A percentile compares a stretch with the other conserved stretches of the same genome.
These are phyloP conservation scores for Falcunculus frontatus DNA, from an alignment of 2,113 vertebrate genomes.

Conservation along the genomic window DNA sequence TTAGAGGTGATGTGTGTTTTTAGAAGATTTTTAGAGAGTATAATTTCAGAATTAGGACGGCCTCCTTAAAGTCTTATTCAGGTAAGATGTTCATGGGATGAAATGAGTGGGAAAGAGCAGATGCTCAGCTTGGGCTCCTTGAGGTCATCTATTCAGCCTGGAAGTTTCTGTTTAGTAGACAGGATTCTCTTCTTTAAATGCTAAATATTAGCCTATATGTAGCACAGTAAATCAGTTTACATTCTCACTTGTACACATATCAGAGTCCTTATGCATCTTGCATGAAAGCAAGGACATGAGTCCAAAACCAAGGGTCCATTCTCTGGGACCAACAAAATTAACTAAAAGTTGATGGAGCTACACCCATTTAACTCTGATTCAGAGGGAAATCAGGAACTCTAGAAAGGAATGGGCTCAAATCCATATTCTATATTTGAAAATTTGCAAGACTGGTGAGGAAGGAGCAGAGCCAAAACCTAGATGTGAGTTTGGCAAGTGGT, in stretches of 20 bases:
- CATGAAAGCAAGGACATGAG: neutral
- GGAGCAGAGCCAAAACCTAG: neutral
- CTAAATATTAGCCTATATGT: neutral
- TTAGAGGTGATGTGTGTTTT: neutral
- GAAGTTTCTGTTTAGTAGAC: neutral
- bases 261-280: neutral
- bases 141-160: neutral
- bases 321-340: neutral
- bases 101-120: neutral
- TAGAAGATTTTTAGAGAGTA: neutral
- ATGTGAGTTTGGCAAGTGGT: neutral
- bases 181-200: neutral
- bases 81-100: neutral
- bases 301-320: neutral
- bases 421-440: neutral
- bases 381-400: neutral
- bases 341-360: neutral
- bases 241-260: neutral
- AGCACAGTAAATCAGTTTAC: neutral
- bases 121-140: neutral
- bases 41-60: neutral
- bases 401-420: neutral
- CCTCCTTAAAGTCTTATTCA: neutral
- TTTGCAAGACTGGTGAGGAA: neutral
- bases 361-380: neutral